phyloP scores from a whole-genome alignment of 2,113 vertebrate genomes.

The Rhodinocichla rosea region DNA sequence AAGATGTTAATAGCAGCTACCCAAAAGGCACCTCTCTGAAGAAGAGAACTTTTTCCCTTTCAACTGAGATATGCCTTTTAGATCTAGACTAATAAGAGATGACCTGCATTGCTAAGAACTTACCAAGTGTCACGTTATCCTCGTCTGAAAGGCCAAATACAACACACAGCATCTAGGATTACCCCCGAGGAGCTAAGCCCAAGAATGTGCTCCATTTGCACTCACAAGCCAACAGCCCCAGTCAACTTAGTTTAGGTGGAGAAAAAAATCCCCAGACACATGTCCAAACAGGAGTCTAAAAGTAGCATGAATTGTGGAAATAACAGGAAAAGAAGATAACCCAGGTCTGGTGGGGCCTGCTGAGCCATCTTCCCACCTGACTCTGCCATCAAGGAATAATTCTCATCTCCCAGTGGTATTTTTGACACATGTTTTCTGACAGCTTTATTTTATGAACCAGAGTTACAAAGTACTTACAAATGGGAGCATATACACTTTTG shows the following conservation, averaged over 20 bases:
- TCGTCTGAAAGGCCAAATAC: not conserved
- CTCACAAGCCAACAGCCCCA: not conserved
- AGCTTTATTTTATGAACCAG: not conserved
- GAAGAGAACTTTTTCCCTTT: not conserved
- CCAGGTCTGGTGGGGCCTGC: not conserved
- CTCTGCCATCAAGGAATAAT: not conserved
- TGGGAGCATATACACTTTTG: not conserved
- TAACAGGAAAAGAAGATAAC: not conserved
- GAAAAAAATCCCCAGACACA: fast-evolving
- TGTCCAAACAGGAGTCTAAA: not conserved
- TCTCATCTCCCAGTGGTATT: not conserved
- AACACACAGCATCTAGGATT: not conserved
- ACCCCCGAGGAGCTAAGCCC: not conserved
- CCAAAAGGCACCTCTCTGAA: not conserved
- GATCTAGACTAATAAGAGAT: not conserved
- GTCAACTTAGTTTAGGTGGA: not conserved
- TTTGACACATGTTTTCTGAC: not conserved
- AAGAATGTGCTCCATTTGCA: not conserved
- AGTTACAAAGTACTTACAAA: not conserved
- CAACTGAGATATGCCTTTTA: not conserved
- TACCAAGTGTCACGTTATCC: not conserved
- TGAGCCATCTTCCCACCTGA: not conserved
- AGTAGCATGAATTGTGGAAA: not conserved
- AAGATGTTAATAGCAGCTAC: not conserved
- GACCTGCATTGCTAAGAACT: not conserved